Percentiles rank a stretch among this genome's conserved stretches.
Conservation (phyloP, 1,140 invertebrate genomes). For the Battus philenor region DNA sequence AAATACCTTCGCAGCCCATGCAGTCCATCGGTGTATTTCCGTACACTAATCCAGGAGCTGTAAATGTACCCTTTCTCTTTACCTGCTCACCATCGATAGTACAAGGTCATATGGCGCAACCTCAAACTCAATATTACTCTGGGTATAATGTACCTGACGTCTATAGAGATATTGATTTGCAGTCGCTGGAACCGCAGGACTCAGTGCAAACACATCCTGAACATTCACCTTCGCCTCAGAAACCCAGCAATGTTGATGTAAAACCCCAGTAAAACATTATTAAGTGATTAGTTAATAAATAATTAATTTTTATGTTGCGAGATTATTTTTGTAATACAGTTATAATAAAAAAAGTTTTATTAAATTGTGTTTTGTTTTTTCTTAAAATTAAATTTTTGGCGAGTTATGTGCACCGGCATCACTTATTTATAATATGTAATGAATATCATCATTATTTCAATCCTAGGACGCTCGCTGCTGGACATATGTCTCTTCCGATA, state of each 20-base stretch:
- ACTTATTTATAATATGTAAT: too few relatives aligned
- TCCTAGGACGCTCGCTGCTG: too few relatives aligned
- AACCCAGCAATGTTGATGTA: slow-evolving; percentile 11
- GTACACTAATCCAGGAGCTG: slow-evolving; percentile 37
- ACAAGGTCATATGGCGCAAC: slow-evolving; percentile 33
- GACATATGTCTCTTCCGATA: too few relatives aligned
- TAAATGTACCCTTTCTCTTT: slow-evolving; percentile 50
- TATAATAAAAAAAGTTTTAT: too few relatives aligned
- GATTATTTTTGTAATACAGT: too few relatives aligned
- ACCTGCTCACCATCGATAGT: slow-evolving; percentile 54
- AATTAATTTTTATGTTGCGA: too few relatives aligned
- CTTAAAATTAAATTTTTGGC: too few relatives aligned
- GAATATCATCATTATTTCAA: too few relatives aligned
- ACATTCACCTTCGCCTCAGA: slow-evolving; percentile 13
- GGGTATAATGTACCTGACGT: slow-evolving; percentile 4
- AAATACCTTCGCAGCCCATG: background rate
- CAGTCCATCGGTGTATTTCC: slow-evolving; percentile 47
- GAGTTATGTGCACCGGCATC: too few relatives aligned
- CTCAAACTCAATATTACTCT: slow-evolving; percentile 20
- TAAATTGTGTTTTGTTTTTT: too few relatives aligned
- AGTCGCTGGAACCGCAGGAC: slow-evolving; percentile 16
- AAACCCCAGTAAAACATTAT: slow-evolving; percentile 4
- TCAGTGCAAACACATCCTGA: slow-evolving; percentile 24
- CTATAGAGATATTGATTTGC: slow-evolving; percentile 32
- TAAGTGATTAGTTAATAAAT: too few relatives aligned